These are phyloP conservation scores for Drosophila merina DNA, from an alignment of 2,888 invertebrate genomes.

Conservation along the genomic window DNA sequence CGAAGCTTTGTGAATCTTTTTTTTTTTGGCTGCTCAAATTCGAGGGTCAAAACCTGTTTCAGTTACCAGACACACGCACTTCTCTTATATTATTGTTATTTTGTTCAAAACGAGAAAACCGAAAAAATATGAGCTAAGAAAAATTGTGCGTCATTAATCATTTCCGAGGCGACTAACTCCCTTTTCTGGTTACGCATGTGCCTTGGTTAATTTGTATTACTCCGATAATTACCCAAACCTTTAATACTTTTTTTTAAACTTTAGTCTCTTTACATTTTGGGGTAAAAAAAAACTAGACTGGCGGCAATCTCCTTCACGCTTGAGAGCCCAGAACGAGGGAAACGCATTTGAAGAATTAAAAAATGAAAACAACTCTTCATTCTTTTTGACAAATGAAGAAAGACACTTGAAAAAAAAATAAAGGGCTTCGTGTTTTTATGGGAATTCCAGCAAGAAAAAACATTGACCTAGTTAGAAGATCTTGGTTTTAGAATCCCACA, in stretches of 20 bases:
- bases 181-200: slow-evolving; percentile 65
- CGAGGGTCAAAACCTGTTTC: slow-evolving; percentile 62
- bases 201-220: slow-evolving; percentile 73
- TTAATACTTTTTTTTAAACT: slow-evolving; percentile 46
- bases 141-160: slow-evolving; percentile 61
- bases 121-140: slow-evolving; percentile 52
- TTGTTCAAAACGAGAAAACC: slow-evolving; percentile 14
- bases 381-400: too few species aligned
- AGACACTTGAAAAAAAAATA: background rate
- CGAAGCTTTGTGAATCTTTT: slow-evolving; percentile 1
- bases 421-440: too few species aligned
- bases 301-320: slow-evolving; percentile 46
- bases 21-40: slow-evolving; percentile 48
- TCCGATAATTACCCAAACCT: slow-evolving; percentile 64
- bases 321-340: slow-evolving; percentile 26
- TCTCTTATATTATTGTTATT: slow-evolving; percentile 19
- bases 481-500: too few species aligned
- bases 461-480: too few species aligned
- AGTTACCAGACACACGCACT: slow-evolving; percentile 37
- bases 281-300: too few species aligned
- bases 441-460: too few species aligned
- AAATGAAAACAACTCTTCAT: background rate
- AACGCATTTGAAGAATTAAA: background rate
- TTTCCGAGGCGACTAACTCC: slow-evolving; percentile 14
- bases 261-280: slow-evolving; percentile 1